phyloP scores from a whole-genome alignment of 2,797 vertebrate species.

The Muraenolepis orangiensis region DNA sequence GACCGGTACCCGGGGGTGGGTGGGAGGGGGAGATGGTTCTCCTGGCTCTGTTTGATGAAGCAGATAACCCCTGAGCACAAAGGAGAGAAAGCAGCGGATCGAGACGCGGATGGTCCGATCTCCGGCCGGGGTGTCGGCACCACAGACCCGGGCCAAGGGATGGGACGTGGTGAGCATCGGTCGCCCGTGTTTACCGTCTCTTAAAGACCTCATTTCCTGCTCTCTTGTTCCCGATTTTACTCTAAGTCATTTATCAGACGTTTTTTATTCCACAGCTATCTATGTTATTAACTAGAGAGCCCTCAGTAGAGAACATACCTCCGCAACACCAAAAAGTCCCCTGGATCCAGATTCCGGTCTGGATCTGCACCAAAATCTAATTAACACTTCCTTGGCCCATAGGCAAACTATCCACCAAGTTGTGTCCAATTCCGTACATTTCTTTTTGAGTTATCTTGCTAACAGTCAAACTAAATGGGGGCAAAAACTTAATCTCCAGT shows the following conservation, averaged over 20 bases:
- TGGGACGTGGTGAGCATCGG: slow-evolving; percentile 31
- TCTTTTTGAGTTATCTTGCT: too few relatives aligned
- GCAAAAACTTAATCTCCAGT: too few relatives aligned
- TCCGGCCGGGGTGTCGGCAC: slow-evolving; percentile 66
- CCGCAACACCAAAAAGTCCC: too few relatives aligned
- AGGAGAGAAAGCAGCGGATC: slow-evolving; percentile 43
- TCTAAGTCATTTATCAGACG: background rate
- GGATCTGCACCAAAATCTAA: too few relatives aligned
- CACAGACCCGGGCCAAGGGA: slow-evolving; percentile 49
- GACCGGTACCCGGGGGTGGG: slow-evolving; percentile 53
- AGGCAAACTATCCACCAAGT: too few relatives aligned
- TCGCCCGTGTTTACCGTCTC: slow-evolving; percentile 53
- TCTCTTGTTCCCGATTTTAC: background rate
- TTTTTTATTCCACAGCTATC: background rate
- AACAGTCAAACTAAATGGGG: too few relatives aligned
- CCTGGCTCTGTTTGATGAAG: slow-evolving; percentile 47
- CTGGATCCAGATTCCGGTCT: too few relatives aligned
- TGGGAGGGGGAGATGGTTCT: slow-evolving; percentile 56
- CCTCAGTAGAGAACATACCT: too few relatives aligned
- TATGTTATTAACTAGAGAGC: too few relatives aligned
- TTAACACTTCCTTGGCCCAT: too few relatives aligned
- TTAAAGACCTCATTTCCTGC: slow-evolving; percentile 4
- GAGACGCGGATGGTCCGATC: slow-evolving; percentile 48
- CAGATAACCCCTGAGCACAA: slow-evolving; percentile 53
- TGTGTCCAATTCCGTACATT: too few relatives aligned